Evolutionary conservation across 2,113 vertebrate genomes (phyloP).

Genomic region (Mus spicilegus): DNA sequence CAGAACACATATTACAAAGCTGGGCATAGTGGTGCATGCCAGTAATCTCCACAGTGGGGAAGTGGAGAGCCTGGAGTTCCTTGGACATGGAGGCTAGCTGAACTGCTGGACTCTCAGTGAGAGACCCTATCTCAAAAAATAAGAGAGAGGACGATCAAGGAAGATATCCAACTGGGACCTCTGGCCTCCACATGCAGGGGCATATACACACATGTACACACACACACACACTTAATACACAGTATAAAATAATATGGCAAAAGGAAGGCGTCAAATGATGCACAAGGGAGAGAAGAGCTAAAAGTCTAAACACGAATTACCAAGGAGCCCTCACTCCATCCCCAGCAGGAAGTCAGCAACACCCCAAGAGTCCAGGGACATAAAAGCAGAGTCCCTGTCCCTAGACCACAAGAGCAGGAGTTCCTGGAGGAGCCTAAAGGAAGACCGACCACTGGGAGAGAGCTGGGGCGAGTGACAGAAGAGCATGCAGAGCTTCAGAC

Average conservation of each 20-base stretch:
- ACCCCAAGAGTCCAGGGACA: neutral
- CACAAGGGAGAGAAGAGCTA: neutral
- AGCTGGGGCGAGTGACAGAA: neutral
- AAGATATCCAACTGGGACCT: neutral
- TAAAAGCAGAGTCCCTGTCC: neutral
- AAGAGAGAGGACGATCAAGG: neutral
- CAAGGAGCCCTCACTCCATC: neutral
- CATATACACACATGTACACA: neutral
- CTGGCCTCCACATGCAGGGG: neutral
- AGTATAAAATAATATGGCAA: neutral
- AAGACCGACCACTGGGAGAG: neutral
- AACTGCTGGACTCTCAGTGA: neutral
- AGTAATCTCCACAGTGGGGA: neutral
- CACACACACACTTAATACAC: neutral
- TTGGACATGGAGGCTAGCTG: no score
- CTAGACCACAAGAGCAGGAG: neutral
- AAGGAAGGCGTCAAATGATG: neutral
- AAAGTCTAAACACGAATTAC: neutral
- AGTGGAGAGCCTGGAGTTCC: neutral
- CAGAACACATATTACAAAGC: neutral
- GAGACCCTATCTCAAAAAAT: neutral
- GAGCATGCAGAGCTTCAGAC: neutral
- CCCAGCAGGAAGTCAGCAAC: neutral
- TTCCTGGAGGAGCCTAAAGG: neutral
- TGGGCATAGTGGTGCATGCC: neutral